phyloP scores from a whole-genome alignment of 2,113 vertebrate genomes.

The Ophiodon elongatus region DNA sequence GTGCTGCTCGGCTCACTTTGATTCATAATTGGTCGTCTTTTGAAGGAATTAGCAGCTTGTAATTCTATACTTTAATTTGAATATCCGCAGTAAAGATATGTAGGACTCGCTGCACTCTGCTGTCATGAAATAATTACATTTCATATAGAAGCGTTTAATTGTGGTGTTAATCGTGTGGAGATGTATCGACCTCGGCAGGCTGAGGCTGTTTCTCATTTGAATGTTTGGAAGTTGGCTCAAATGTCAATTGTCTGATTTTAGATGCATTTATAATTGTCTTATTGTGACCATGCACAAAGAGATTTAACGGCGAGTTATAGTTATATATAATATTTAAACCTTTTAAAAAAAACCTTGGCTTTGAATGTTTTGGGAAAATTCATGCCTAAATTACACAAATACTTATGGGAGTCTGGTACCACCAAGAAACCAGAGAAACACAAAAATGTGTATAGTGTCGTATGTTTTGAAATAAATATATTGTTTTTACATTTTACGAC shows the following conservation, averaged over 20 bases:
- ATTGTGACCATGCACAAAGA: not conserved
- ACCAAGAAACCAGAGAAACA: no score
- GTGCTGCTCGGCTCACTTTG: slow-evolving; percentile 61
- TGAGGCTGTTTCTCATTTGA: not conserved
- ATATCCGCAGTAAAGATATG: slow-evolving; percentile 49
- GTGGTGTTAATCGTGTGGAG: slow-evolving; percentile 12
- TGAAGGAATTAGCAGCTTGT: slow-evolving; percentile 74
- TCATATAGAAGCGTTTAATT: slow-evolving; percentile 37
- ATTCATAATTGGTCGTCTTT: slow-evolving; percentile 73
- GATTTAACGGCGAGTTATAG: not conserved
- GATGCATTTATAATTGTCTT: not conserved
- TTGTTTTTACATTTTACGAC: not conserved
- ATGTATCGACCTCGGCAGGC: not conserved
- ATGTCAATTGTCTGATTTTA: not conserved
- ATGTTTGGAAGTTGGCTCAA: not conserved
- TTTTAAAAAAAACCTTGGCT: no score
- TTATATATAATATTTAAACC: not conserved
- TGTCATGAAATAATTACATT: slow-evolving; percentile 64
- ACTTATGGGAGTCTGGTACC: no score
- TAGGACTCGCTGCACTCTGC: slow-evolving; percentile 30
- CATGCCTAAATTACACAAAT: no score
- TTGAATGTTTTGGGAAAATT: no score
- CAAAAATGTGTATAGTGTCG: no score
- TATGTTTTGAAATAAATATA: not conserved
- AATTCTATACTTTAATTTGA: slow-evolving; percentile 69